These are phyloP conservation scores for Chaitophorus viminalis DNA, from an alignment of 2,888 invertebrate genomes.

Conservation along the genomic window DNA sequence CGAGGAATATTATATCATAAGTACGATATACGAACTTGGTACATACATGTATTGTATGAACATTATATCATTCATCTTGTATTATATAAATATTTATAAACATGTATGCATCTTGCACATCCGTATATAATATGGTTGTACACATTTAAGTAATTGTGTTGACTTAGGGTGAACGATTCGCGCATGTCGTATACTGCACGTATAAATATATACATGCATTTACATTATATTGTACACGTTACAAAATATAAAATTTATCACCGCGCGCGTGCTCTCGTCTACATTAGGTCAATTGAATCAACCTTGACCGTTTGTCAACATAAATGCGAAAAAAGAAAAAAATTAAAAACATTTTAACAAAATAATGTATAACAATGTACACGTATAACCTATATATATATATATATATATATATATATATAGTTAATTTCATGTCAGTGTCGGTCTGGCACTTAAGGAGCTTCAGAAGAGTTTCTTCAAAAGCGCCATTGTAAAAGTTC, in stretches of 20 bases:
- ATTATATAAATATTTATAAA: background rate
- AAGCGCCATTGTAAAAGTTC: background rate
- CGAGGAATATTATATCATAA: background rate
- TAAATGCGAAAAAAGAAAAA: background rate
- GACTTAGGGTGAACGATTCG: background rate
- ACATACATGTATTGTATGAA: background rate
- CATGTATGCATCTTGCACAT: background rate
- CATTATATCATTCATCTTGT: background rate
- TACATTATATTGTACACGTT: background rate
- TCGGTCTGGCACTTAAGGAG: background rate
- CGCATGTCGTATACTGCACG: background rate
- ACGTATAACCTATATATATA: background rate
- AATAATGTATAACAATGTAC: background rate
- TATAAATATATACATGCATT: background rate
- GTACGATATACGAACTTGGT: background rate
- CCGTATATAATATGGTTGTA: background rate
- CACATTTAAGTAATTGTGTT: background rate
- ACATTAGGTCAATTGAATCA: slow-evolving; percentile 37
- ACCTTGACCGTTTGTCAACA: slow-evolving; percentile 26
- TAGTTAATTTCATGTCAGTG: background rate
- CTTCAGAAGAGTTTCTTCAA: background rate
- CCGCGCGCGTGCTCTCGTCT: background rate
- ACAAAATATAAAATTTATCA: background rate
- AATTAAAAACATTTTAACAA: background rate
- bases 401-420: background rate